These are phyloP conservation scores for Nyleta sp. DNA, from an alignment of 2,888 invertebrate genomes.

Conservation along the genomic window DNA sequence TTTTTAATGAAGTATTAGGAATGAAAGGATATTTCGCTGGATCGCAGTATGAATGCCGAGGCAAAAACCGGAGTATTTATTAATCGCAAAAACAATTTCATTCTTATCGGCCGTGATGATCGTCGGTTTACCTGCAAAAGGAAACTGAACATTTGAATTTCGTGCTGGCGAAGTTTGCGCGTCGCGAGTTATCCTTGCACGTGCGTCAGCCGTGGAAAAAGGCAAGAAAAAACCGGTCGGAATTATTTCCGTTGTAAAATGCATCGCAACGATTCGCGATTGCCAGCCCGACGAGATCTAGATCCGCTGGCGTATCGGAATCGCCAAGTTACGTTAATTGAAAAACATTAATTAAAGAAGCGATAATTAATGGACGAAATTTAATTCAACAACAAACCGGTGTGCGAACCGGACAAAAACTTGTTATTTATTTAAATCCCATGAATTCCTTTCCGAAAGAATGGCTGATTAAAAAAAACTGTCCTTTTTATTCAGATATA, in stretches of 20 bases:
- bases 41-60: too few species aligned
- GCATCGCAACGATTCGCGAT: constrained; percentile 30
- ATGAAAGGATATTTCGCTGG: too few species aligned
- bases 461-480: too few species aligned
- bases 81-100: constrained; percentile 32
- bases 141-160: constrained; percentile 38
- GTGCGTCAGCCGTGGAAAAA: constrained; percentile 32
- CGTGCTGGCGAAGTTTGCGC: constrained; percentile 32
- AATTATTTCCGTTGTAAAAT: constrained; percentile 36
- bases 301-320: constrained; percentile 7
- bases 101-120: constrained; percentile 26
- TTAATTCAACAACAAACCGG: background rate
- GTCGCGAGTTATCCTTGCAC: constrained; percentile 32
- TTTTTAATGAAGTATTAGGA: too few species aligned
- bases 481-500: too few species aligned
- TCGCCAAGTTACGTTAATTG: background rate
- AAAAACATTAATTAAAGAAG: constrained; percentile 22
- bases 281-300: constrained; percentile 17
- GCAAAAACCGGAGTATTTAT: too few species aligned
- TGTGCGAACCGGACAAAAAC: too few species aligned
- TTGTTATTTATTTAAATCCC: too few species aligned
- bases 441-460: too few species aligned
- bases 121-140: constrained; percentile 34
- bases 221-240: constrained; percentile 12
- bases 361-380: constrained; percentile 1